phyloP scores from a whole-genome alignment of 2,888 invertebrate genomes.

The Brassicogethes aeneus region DNA sequence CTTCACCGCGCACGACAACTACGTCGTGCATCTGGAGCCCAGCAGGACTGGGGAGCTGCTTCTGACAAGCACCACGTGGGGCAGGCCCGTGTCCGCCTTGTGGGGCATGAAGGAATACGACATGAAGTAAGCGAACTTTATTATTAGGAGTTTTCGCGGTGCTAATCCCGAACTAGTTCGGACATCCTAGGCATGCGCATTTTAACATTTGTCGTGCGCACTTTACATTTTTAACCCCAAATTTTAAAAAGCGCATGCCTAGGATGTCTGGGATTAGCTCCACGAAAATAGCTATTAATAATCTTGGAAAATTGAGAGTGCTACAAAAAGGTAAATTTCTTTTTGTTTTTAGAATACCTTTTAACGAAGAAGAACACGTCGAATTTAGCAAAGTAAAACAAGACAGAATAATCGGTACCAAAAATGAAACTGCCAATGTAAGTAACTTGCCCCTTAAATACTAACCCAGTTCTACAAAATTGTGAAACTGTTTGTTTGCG shows the following conservation, averaged over 20 bases:
- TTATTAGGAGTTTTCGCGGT: slow-evolving; percentile 3
- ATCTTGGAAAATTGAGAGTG: too few species aligned
- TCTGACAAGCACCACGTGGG: slow-evolving; percentile 78
- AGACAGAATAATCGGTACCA: slow-evolving; percentile 84
- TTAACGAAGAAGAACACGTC: slow-evolving; percentile 81
- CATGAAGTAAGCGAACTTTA: slow-evolving; percentile 48
- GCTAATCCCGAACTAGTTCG: too few species aligned
- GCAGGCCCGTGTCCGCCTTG: slow-evolving; percentile 71
- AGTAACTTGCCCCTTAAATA: too few species aligned
- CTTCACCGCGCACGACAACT: slow-evolving; percentile 77
- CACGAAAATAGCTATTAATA: slow-evolving; percentile 2
- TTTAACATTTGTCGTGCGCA: too few species aligned
- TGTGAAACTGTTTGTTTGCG: too few species aligned
- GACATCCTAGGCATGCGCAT: too few species aligned
- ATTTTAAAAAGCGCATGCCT: too few species aligned
- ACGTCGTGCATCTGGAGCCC: slow-evolving; percentile 69
- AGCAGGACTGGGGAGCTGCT: slow-evolving; percentile 68
- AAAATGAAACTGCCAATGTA: slow-evolving; percentile 69
- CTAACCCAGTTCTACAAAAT: too few species aligned
- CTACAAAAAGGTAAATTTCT: too few species aligned
- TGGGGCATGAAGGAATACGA: slow-evolving; percentile 66
- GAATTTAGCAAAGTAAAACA: slow-evolving; percentile 84
- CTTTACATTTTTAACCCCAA: too few species aligned
- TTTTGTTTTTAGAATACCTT: slow-evolving; percentile 34
- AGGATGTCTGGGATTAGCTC: too few species aligned